Conservation (phyloP, 2,113 vertebrate species). For the Epinephelus fuscoguttatus region DNA sequence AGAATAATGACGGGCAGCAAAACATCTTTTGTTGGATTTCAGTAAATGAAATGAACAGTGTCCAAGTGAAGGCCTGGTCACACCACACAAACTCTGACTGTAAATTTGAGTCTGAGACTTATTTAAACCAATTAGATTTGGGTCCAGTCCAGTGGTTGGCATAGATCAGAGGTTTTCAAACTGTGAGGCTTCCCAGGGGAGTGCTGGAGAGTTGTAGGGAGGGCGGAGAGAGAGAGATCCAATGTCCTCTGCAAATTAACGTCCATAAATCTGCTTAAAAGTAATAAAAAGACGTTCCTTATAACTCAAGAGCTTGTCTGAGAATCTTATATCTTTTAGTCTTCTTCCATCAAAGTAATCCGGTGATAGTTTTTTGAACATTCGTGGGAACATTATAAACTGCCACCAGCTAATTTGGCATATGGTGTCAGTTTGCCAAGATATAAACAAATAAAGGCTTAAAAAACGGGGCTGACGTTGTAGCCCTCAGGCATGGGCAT, state of each 20-base stretch:
- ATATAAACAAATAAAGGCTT: not conserved
- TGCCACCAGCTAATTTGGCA: not conserved
- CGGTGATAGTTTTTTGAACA: not conserved
- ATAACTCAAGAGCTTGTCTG: not conserved
- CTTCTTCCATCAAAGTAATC: not conserved
- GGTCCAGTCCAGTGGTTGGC: not conserved
- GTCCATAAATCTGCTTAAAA: constrained; percentile 3
- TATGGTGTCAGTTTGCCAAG: not conserved
- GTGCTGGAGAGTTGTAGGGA: not conserved
- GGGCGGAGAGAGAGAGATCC: not conserved
- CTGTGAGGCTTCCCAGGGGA: not conserved
- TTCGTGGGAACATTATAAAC: not conserved
- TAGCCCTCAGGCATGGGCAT: not conserved
- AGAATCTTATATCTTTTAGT: not conserved
- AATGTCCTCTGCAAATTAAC: not conserved
- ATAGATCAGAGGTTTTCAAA: constrained; percentile 12
- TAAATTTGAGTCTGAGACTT: not conserved
- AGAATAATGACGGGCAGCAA: not conserved
- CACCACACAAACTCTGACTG: not conserved
- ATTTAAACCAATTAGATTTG: not conserved
- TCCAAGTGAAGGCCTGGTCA: not conserved
- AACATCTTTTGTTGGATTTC: not conserved
- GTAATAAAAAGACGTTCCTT: not conserved
- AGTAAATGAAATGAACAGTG: not conserved
- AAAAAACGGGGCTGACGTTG: not conserved